Conservation (phyloP, 2,797 vertebrate species). For the Melanotaenia nigrans region DNA sequence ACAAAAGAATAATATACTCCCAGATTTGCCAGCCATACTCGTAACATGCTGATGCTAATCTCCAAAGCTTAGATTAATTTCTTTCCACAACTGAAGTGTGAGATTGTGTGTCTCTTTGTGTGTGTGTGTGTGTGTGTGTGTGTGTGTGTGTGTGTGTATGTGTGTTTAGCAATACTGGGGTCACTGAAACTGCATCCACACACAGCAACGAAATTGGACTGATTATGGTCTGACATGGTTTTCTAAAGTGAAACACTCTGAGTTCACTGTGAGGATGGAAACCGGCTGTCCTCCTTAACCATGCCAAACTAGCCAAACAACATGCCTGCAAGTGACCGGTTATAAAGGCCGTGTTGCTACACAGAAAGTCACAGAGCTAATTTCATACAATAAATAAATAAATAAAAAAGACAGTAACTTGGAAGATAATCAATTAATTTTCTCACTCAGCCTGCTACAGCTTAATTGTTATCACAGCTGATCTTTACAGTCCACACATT, state of each 20-base stretch:
- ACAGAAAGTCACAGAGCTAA: not conserved
- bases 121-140: no score
- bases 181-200: slow-evolving; percentile 7
- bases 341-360: not conserved
- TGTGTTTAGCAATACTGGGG: not conserved
- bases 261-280: not conserved
- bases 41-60: not conserved
- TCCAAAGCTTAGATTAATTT: slow-evolving; percentile 1
- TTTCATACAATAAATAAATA: not conserved
- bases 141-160: no score
- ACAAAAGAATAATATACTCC: not conserved
- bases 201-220: slow-evolving; percentile 3
- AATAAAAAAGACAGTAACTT: not conserved
- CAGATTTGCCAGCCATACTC: not conserved
- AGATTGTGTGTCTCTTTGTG: not conserved
- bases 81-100: not conserved
- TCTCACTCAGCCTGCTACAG: not conserved
- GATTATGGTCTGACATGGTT: slow-evolving; percentile 10
- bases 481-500: not conserved
- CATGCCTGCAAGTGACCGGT: not conserved
- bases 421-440: not conserved
- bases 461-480: not conserved
- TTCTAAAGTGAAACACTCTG: not conserved
- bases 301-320: not conserved
- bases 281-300: not conserved